A percentile compares a stretch with the other conserved stretches of the same genome.
These are phyloP conservation scores for Gonioctena quinquepunctata DNA, from an alignment of 1,140 invertebrate genomes.

Conservation along the genomic window DNA sequence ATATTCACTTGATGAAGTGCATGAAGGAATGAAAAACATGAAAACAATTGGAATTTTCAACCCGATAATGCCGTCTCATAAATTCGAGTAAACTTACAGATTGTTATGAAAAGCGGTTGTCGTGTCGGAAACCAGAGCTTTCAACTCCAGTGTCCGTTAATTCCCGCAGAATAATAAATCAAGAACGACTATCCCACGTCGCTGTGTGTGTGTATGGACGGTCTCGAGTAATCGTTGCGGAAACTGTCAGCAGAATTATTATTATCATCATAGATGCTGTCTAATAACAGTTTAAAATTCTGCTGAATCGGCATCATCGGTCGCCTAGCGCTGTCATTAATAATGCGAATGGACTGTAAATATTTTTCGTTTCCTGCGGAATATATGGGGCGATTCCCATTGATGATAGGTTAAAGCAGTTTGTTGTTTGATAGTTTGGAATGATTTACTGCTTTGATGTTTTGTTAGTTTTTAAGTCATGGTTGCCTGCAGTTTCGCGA, in stretches of 20 bases:
- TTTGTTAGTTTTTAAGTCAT: not conserved
- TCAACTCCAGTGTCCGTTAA: not conserved
- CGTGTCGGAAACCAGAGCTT: not conserved
- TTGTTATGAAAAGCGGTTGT: not conserved
- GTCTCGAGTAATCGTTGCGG: too few relatives aligned
- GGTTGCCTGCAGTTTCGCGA: not conserved
- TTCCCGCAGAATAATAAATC: not conserved
- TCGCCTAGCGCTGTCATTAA: not conserved
- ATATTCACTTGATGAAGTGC: too few relatives aligned
- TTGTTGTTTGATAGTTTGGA: not conserved
- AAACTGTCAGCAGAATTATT: not conserved
- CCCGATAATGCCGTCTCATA: too few relatives aligned
- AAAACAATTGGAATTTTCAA: too few relatives aligned
- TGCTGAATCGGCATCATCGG: not conserved
- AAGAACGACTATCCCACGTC: not conserved
- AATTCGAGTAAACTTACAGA: not conserved
- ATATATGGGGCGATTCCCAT: not conserved
- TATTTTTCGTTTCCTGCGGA: not conserved
- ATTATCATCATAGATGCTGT: not conserved
- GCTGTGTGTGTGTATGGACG: too few relatives aligned
- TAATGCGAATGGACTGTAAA: not conserved
- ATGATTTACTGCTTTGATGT: not conserved
- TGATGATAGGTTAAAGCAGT: not conserved
- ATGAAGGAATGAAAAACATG: too few relatives aligned
- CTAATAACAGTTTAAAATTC: not conserved